A percentile compares a stretch with the other conserved stretches of the same genome.
Conservation (phyloP, 2,888 invertebrate species). For the Agrochola circellaris region DNA sequence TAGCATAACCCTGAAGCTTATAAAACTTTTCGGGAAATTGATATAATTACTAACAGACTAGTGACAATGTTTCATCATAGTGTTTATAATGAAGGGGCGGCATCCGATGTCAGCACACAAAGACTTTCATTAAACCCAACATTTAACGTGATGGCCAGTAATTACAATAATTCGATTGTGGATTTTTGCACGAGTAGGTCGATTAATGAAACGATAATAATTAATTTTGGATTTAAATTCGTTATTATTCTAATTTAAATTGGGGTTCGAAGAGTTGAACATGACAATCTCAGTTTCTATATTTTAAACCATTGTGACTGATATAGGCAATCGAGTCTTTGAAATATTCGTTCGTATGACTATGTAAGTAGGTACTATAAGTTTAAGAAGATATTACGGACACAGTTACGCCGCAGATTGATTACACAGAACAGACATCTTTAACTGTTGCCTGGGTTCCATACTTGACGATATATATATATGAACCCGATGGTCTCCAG, state of each 20-base stretch:
- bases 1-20: constrained; percentile 12
- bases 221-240: constrained; percentile 13
- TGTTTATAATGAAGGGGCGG: constrained; percentile 68
- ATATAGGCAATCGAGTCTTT: neutral
- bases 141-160: constrained; percentile 17
- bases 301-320: neutral
- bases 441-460: neutral
- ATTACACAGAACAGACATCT: neutral
- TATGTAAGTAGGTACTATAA: too few relatives aligned
- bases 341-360: too few relatives aligned
- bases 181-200: constrained; percentile 25
- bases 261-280: neutral
- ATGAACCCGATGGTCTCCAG: too few relatives aligned
- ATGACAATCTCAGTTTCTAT: neutral
- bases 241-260: constrained; percentile 17
- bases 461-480: too few relatives aligned
- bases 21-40: constrained; percentile 42
- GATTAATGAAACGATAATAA: constrained; percentile 31
- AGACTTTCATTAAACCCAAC: constrained; percentile 35
- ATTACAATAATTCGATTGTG: constrained; percentile 31
- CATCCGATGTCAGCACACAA: constrained; percentile 35
- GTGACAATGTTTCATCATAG: constrained; percentile 51
- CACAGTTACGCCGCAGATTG: neutral
- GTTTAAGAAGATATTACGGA: neutral
- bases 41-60: constrained; percentile 55